These are phyloP conservation scores for Morone chrysops DNA, from an alignment of 2,113 vertebrate species.

Conservation along the genomic window DNA sequence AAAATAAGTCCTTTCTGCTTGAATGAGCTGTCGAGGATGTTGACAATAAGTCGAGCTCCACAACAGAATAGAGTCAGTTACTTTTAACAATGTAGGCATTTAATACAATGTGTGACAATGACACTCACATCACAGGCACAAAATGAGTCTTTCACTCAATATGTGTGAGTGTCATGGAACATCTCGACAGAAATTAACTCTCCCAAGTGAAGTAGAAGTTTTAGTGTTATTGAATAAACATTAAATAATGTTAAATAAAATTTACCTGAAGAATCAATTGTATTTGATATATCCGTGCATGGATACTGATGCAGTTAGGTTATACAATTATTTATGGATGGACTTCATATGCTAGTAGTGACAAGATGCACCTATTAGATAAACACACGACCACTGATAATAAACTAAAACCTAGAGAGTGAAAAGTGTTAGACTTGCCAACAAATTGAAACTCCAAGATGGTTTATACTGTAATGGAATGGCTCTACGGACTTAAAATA, in stretches of 20 bases:
- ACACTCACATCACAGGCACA: conserved; percentile 56
- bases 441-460: not conserved
- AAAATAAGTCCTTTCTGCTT: conserved; percentile 45
- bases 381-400: no score
- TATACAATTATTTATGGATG: not conserved
- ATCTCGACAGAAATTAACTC: conserved; percentile 48
- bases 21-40: conserved; percentile 46
- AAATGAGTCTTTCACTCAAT: conserved; percentile 63
- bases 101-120: conserved; percentile 59
- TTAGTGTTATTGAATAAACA: conserved; percentile 37
- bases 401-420: no score
- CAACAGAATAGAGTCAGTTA: conserved; percentile 52
- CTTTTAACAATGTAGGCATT: conserved; percentile 73
- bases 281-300: conserved; percentile 23
- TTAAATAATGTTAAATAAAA: not conserved
- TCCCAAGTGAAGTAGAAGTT: conserved; percentile 28
- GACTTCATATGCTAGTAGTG: not conserved
- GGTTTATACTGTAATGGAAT: not conserved
- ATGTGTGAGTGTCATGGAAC: conserved; percentile 44
- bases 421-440: not conserved
- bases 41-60: conserved; percentile 39
- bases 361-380: not conserved
- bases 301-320: not conserved
- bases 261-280: conserved; percentile 34
- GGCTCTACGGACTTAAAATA: not conserved